These are phyloP conservation scores for Acrocephalus kingi DNA, from an alignment of 2,113 vertebrate species.

Conservation along the genomic window DNA sequence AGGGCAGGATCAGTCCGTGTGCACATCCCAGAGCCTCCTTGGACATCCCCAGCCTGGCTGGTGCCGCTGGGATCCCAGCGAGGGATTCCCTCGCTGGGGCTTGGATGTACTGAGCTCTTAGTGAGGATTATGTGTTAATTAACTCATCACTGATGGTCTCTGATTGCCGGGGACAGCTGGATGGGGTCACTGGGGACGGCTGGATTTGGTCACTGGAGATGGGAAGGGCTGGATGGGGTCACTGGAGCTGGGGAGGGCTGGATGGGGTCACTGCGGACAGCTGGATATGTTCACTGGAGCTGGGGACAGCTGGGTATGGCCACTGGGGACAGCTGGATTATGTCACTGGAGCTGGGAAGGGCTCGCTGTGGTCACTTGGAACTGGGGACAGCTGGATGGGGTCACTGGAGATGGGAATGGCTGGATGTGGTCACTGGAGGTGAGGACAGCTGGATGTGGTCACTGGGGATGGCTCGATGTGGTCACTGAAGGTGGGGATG, in stretches of 20 bases:
- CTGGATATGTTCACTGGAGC: too few species aligned
- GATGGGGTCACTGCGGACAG: neutral
- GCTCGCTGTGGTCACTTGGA: neutral
- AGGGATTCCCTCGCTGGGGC: neutral
- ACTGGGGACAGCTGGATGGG: neutral
- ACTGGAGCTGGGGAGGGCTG: neutral
- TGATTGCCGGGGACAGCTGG: neutral
- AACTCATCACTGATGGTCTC: neutral
- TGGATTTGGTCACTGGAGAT: neutral
- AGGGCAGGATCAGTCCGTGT: neutral
- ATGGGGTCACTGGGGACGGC: neutral
- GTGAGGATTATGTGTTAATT: fast-evolving
- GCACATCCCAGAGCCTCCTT: fast-evolving
- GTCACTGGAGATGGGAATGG: neutral
- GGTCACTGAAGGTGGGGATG: too few species aligned
- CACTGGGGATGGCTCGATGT: too few species aligned
- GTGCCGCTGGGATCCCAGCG: neutral
- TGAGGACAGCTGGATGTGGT: neutral
- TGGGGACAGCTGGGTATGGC: neutral
- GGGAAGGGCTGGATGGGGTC: neutral
- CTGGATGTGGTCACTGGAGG: neutral
- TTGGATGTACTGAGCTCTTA: neutral
- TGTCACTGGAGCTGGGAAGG: neutral
- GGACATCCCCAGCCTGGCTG: neutral
- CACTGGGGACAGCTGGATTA: neutral